Percentiles rank a stretch among this genome's conserved stretches.
These are phyloP conservation scores for Caenorhabditis remanei DNA, from an alignment of 1,140 invertebrate genomes.

Conservation along the genomic window DNA sequence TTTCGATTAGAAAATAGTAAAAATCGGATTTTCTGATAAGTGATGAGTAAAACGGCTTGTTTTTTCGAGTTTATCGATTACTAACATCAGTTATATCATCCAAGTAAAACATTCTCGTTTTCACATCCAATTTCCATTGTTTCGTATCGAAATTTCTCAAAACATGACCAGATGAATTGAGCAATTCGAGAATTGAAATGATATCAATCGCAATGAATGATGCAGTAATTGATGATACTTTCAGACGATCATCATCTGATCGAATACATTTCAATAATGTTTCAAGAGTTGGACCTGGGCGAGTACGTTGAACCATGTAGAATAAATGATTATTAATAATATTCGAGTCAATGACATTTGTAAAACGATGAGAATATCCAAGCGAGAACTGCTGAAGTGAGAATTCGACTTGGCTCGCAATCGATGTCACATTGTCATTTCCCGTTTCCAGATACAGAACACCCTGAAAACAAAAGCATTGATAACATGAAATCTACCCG, in stretches of 20 bases:
- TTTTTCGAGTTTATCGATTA: background rate
- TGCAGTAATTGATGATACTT: background rate
- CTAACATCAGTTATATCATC: constrained; percentile 18
- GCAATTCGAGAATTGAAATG: background rate
- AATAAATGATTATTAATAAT: constrained; percentile 22
- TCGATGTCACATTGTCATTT: constrained; percentile 18
- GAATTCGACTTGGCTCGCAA: background rate
- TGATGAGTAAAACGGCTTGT: background rate
- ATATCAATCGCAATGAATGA: background rate
- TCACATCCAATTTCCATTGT: constrained; percentile 10
- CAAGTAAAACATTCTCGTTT: constrained; percentile 29
- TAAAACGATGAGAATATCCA: constrained; percentile 29
- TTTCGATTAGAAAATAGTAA: background rate
- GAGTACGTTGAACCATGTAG: background rate
- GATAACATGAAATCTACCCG: background rate
- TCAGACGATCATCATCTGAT: background rate
- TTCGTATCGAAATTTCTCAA: constrained; percentile 13
- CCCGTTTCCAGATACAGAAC: constrained; percentile 17
- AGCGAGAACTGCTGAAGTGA: background rate
- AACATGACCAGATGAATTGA: background rate
- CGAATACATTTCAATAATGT: background rate
- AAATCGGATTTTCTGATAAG: background rate
- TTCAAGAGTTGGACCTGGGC: background rate
- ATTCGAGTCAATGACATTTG: background rate
- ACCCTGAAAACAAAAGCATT: background rate